These are phyloP conservation scores for Oreohelix idahoensis DNA, from an alignment of 1,140 invertebrate genomes.

Conservation along the genomic window DNA sequence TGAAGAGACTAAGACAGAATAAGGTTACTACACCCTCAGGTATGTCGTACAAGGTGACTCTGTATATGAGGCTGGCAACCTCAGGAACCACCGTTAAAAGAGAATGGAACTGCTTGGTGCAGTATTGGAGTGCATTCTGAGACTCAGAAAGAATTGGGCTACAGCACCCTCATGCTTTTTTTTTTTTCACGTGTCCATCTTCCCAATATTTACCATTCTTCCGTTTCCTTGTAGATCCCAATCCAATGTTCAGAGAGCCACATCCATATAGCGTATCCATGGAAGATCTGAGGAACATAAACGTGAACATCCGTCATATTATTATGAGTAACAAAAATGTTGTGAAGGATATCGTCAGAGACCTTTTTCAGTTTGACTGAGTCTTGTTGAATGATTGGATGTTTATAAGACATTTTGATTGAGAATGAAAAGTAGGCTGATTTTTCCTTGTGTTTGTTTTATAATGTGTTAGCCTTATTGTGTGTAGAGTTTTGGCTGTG, in stretches of 20 bases:
- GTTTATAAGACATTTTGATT: background rate
- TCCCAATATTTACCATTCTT: background rate
- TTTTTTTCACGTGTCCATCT: background rate
- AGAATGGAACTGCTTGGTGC: no score
- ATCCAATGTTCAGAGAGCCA: background rate
- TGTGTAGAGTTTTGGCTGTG: no score
- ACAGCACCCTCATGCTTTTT: background rate
- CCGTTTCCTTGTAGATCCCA: slow-evolving; percentile 3
- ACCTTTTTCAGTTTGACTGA: slow-evolving; percentile 1
- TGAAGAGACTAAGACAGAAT: background rate
- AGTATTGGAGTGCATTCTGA: no score
- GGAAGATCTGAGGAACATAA: background rate
- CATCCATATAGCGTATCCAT: background rate
- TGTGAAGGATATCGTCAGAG: slow-evolving; percentile 4
- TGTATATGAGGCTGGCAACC: background rate
- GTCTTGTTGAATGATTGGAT: background rate
- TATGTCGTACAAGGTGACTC: background rate
- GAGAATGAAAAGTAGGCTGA: no score
- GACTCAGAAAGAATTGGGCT: background rate
- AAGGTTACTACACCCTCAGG: background rate
- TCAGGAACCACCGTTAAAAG: background rate
- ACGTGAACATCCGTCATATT: background rate
- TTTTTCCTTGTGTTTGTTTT: no score
- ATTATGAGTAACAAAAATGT: background rate
- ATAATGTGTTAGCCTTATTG: no score